Base-by-base conservation (phyloP, 2,113 vertebrate genomes). In the Chlorocebus sabaeus region DNA sequence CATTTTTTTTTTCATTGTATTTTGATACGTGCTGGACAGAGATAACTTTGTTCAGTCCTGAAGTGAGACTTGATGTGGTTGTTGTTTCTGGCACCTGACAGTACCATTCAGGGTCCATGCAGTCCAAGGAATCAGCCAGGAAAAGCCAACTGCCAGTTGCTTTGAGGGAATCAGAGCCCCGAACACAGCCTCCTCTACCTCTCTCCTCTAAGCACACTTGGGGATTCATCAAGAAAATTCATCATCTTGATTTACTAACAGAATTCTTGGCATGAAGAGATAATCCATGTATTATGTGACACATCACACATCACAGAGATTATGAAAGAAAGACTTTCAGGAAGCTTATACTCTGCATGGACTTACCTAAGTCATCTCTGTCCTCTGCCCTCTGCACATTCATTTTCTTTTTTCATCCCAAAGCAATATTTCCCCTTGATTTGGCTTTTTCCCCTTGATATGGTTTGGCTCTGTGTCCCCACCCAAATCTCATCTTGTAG, bases 81-180 rank as follows among this genome's bases (percentile, higher is more conserved):
- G 93, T 98, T 98, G 97, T 98, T 98, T 97, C 98, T 98, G 98
- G 98, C 97, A 40, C 80, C 50, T 14, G 64, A 17, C 8, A 8
- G 38, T 92, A 67, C 82, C 67, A 76, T 78, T 93, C 93, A 97
- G 76, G 96, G 94, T 89, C 87, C 14, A 17, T 2, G 59, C 96
- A 87, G 93, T 59, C 96, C n/a, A n/a, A 87, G 75, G 35, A 85
- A 12, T 73, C 11, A 13, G 95, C 98, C 97, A 98, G 97, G 59
- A 96, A 90, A 90, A 92, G 75, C 12, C 57, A 68, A 1, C 94
- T 97, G 96, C 97, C 93, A 95, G 93, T 43, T 95, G 11, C 75
- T 59, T 64, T 0, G 2, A 93, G 61, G 35, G 68, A 93, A n/a
- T 50, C 64, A 17, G 52, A 94, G 86, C 94, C 57, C n/a, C 11